phyloP scores from a whole-genome alignment of 2,113 vertebrate genomes.

The Narcine bancroftii region DNA sequence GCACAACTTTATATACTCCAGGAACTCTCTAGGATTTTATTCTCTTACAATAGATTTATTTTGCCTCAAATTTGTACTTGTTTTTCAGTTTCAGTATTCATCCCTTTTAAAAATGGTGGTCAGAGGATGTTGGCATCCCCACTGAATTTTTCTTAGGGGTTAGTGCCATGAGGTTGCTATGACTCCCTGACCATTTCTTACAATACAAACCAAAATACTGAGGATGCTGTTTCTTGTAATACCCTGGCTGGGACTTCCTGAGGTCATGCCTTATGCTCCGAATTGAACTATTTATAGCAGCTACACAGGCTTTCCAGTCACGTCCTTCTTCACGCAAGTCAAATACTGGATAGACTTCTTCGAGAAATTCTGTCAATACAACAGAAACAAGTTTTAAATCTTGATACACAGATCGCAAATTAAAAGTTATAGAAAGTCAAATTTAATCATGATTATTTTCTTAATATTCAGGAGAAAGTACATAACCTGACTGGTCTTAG shows the following conservation, averaged over 20 bases:
- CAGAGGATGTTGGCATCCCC: background rate
- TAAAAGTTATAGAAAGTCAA: background rate
- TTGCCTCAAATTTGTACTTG: background rate
- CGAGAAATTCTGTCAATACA: conserved; percentile 62
- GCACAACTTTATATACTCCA: no score
- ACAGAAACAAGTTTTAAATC: conserved; percentile 40
- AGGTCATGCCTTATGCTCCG: conserved; percentile 51
- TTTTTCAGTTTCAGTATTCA: background rate
- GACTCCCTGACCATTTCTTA: background rate
- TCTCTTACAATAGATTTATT: background rate
- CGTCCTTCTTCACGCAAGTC: conserved; percentile 56
- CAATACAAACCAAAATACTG: background rate
- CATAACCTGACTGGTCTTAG: background rate
- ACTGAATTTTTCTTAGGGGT: background rate
- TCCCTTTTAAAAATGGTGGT: background rate
- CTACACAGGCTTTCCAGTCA: conserved; percentile 65
- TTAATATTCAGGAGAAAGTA: background rate
- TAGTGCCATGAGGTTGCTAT: background rate
- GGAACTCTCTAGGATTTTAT: background rate
- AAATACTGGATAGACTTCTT: conserved; percentile 54
- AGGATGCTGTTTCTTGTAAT: conserved; percentile 29
- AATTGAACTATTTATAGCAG: conserved; percentile 61
- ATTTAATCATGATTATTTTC: background rate
- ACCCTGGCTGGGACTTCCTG: conserved; percentile 38
- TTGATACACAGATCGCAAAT: background rate